Evolutionary conservation across 64 coral and sea anemone genomes (phyloP).

Genomic region (Pocillopora verrucosa): DNA sequence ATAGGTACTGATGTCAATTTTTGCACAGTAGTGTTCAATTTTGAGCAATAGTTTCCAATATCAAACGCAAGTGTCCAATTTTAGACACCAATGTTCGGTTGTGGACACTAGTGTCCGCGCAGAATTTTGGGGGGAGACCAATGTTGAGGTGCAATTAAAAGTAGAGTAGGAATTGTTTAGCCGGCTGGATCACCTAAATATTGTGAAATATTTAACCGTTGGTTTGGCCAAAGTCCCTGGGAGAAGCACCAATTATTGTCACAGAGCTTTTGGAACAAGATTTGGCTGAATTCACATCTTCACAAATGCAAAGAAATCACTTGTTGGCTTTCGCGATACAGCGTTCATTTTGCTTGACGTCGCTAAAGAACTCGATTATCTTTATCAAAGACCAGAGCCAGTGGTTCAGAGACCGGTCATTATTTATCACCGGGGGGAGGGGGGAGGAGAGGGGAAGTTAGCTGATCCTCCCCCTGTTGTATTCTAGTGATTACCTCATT

Average conservation of each 20-base stretch:
- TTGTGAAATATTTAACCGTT: conserved; percentile 46
- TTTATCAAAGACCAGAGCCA: conserved; percentile 36
- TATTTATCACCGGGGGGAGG: too few species aligned
- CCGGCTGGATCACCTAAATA: conserved; percentile 53
- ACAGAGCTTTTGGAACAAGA: conserved; percentile 84
- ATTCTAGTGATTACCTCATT: too few species aligned
- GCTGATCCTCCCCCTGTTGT: too few species aligned
- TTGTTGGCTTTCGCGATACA: conserved; percentile 60
- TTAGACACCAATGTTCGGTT: too few species aligned
- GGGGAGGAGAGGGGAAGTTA: neutral
- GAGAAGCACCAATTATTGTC: conserved; percentile 52
- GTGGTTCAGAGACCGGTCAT: conserved; percentile 70
- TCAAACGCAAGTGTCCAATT: too few species aligned
- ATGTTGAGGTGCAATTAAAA: conserved; percentile 17
- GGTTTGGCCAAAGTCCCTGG: conserved; percentile 22
- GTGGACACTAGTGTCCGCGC: neutral
- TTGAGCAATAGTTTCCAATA: too few species aligned
- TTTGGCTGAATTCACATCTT: conserved; percentile 42
- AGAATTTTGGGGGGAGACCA: conserved; percentile 33
- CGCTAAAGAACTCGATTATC: conserved; percentile 72
- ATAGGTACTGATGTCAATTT: too few species aligned
- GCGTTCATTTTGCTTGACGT: conserved; percentile 80
- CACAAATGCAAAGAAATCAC: neutral
- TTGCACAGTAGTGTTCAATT: too few species aligned
- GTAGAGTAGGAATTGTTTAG: conserved; percentile 51